These are phyloP conservation scores for Drosophila kepulauana DNA, from an alignment of 1,140 invertebrate genomes.

Conservation along the genomic window DNA sequence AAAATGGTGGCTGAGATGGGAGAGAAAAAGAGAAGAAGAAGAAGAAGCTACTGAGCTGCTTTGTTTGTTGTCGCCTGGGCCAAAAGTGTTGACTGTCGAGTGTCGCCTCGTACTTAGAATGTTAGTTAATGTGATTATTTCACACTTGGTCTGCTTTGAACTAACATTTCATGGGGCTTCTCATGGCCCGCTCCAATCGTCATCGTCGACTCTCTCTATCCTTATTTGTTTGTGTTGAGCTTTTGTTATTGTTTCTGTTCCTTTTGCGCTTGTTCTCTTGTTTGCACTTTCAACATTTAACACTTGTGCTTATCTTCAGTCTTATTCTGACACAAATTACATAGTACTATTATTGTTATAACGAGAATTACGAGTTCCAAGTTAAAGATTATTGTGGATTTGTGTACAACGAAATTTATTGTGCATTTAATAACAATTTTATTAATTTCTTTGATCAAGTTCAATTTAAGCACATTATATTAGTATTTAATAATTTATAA, in stretches of 20 bases:
- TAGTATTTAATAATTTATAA: no score
- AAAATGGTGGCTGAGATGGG: neutral
- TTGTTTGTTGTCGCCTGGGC: slow-evolving; percentile 30
- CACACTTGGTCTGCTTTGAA: slow-evolving; percentile 74
- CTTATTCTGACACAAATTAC: slow-evolving; percentile 13
- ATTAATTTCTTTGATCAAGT: no score
- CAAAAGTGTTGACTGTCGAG: slow-evolving; percentile 40
- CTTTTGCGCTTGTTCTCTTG: slow-evolving; percentile 54
- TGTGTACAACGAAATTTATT: no score
- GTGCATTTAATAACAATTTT: no score
- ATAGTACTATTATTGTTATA: neutral
- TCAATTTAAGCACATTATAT: no score
- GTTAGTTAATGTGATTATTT: slow-evolving; percentile 81
- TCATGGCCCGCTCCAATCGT: slow-evolving; percentile 4
- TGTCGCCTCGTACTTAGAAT: slow-evolving; percentile 27
- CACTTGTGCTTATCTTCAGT: slow-evolving; percentile 16
- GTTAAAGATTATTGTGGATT: no score
- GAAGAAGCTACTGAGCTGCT: neutral
- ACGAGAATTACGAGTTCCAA: neutral
- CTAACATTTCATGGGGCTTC: slow-evolving; percentile 61
- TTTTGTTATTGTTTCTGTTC: slow-evolving; percentile 29
- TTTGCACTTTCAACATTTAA: slow-evolving; percentile 31
- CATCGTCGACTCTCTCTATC: neutral
- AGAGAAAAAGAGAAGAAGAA: neutral
- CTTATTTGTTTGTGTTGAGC: slow-evolving; percentile 41